Evolutionary conservation across 2,888 invertebrate species (phyloP).

Genomic region (Mayetiola destructor): DNA sequence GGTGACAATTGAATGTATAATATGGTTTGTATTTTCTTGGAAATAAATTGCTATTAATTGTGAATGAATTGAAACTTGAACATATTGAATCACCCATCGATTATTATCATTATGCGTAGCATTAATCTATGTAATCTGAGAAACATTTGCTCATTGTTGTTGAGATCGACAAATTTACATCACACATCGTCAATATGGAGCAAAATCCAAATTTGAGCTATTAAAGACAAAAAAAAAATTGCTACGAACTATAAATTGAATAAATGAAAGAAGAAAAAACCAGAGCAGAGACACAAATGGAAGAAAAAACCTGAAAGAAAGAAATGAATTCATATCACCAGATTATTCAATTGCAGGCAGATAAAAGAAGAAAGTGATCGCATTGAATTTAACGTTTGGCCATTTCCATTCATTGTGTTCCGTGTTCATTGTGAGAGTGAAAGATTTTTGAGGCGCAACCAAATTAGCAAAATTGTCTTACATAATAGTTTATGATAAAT

Average conservation of each 20-base stretch:
- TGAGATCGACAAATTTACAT: neutral
- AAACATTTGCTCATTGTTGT: neutral
- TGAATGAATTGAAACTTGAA: neutral
- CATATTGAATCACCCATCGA: neutral
- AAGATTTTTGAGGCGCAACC: neutral
- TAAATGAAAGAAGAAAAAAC: too few relatives aligned
- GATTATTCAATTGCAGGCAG: neutral
- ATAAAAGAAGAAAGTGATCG: constrained; percentile 8
- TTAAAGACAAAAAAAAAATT: too few relatives aligned
- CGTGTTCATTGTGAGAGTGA: neutral
- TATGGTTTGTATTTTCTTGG: neutral
- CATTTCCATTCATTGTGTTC: neutral
- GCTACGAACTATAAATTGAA: too few relatives aligned
- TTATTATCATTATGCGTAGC: neutral
- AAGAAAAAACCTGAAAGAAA: neutral
- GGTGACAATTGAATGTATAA: too few relatives aligned
- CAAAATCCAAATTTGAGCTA: too few relatives aligned
- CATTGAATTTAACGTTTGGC: neutral
- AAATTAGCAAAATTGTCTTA: neutral
- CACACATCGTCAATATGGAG: neutral
- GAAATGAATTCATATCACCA: neutral
- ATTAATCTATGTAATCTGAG: neutral
- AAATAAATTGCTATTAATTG: neutral
- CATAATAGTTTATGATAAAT: neutral
- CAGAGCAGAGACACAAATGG: too few relatives aligned